Evolutionary conservation across 2,888 invertebrate genomes (phyloP).

Genomic region (Balanococcus diminutus): DNA sequence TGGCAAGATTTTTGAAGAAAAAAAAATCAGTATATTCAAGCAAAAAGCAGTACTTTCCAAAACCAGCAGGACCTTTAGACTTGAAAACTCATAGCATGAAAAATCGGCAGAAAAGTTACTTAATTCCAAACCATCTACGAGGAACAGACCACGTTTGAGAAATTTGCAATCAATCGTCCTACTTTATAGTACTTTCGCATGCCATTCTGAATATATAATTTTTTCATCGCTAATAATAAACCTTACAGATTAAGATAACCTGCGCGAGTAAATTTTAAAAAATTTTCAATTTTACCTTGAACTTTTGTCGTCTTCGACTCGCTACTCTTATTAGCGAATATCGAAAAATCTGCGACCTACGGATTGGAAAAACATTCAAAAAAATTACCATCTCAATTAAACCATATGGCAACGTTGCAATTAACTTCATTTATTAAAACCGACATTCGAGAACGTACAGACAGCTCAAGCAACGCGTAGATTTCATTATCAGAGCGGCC

Average conservation of each 20-base stretch:
- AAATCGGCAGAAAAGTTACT: too few species aligned
- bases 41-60: too few species aligned
- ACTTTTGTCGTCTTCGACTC: neutral
- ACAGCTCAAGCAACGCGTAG: constrained; percentile 4
- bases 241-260: neutral
- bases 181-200: neutral
- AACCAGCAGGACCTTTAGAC: too few species aligned
- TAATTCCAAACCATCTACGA: too few species aligned
- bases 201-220: neutral
- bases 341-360: neutral
- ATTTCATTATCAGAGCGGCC: constrained; percentile 18
- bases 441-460: constrained; percentile 24
- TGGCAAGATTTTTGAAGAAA: too few species aligned
- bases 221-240: constrained; percentile 26
- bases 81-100: too few species aligned
- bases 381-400: constrained; percentile 6
- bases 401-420: constrained; percentile 45
- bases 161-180: neutral
- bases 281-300: neutral
- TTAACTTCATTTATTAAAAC: constrained; percentile 45
- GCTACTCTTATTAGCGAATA: neutral
- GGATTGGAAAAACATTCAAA: constrained; percentile 17
- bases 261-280: constrained; percentile 1
- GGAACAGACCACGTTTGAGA: neutral
- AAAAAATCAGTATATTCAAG: too few species aligned